Percentiles rank a stretch among this genome's conserved stretches.
phyloP scores from a whole-genome alignment of 92 coral and sea anemone genomes.

The Paragorgia papillata region DNA sequence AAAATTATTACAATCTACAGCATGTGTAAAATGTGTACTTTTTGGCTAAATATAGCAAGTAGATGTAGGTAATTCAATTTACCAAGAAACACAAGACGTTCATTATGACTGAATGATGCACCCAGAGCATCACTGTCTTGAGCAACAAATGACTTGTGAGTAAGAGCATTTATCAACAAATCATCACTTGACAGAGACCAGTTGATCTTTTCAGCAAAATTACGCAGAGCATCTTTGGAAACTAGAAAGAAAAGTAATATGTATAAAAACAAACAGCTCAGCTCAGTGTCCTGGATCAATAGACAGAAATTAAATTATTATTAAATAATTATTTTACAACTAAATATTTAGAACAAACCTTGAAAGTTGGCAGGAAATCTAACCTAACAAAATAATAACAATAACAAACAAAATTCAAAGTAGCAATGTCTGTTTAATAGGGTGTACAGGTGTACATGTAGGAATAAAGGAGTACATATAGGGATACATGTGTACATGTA shows the following conservation, averaged over 20 bases:
- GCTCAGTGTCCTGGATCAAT: too few species aligned
- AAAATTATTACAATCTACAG: too few species aligned
- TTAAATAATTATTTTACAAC: not conserved
- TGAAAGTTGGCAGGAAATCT: not conserved
- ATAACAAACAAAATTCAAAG: too few species aligned
- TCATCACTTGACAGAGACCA: slow-evolving; percentile 31
- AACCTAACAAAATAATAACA: not conserved
- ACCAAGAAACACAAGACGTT: slow-evolving; percentile 83
- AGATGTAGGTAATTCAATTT: too few species aligned
- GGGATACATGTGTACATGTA: too few species aligned
- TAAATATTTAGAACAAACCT: not conserved
- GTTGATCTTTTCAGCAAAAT: slow-evolving; percentile 35
- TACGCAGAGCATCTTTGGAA: slow-evolving; percentile 9
- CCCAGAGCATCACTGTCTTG: not conserved
- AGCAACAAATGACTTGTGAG: slow-evolving; percentile 33
- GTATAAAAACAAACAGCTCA: not conserved
- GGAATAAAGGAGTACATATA: too few species aligned
- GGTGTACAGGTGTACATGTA: too few species aligned
- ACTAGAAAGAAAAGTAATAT: not conserved
- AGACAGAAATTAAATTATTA: not conserved
- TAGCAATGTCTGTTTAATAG: too few species aligned
- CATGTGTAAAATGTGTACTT: too few species aligned
- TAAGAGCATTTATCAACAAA: slow-evolving; percentile 32
- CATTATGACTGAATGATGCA: slow-evolving; percentile 50
- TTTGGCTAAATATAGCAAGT: too few species aligned